These are phyloP conservation scores for Scelioninae gen. 1 DNA, from an alignment of 2,888 invertebrate species.

Conservation along the genomic window DNA sequence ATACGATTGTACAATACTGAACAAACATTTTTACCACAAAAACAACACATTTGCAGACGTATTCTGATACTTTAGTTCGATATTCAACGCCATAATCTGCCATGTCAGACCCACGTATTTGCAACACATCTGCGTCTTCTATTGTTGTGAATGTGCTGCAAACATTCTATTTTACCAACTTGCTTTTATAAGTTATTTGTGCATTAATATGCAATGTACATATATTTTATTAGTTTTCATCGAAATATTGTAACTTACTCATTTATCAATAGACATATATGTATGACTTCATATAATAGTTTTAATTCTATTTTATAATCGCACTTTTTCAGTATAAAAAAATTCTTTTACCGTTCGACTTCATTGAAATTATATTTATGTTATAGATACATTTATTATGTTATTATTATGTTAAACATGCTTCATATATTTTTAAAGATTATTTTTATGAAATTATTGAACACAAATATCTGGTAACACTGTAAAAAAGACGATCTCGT, in stretches of 20 bases:
- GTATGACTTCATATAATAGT: slow-evolving; percentile 2
- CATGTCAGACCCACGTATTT: slow-evolving; percentile 28
- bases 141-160: slow-evolving; percentile 4
- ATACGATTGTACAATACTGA: background rate
- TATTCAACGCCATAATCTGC: slow-evolving; percentile 47
- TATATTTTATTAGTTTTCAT: slow-evolving; percentile 8
- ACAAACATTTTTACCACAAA: slow-evolving; percentile 6
- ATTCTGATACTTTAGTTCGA: slow-evolving; percentile 30
- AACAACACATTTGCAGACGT: slow-evolving; percentile 7
- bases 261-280: too few species aligned
- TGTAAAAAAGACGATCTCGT: slow-evolving; percentile 30
- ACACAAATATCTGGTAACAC: slow-evolving; percentile 30
- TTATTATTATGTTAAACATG: too few species aligned
- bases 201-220: background rate
- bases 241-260: background rate
- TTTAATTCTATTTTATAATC: background rate
- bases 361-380: too few species aligned
- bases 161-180: background rate
- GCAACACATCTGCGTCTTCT: background rate
- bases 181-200: slow-evolving; percentile 7
- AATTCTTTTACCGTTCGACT: too few species aligned
- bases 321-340: background rate
- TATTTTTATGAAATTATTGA: background rate
- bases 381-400: too few species aligned
- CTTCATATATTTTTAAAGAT: background rate